Conservation (phyloP, 2,888 invertebrate species). For the Drosophila villosipedis region DNA sequence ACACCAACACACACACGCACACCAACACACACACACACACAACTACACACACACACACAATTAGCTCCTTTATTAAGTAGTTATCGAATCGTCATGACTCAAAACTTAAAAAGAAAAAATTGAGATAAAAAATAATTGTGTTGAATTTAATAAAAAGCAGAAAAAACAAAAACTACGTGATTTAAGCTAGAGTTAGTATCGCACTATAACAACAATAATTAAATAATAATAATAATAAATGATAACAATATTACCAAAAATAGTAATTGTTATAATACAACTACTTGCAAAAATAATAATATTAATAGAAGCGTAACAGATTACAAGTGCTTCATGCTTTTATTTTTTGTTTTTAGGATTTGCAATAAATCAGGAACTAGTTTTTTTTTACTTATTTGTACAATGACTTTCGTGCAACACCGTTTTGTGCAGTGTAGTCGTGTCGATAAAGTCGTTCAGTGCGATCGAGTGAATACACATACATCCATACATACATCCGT, state of each 20-base stretch:
- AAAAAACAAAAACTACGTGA: no score
- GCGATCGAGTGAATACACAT: constrained; percentile 19
- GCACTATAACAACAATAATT: not conserved
- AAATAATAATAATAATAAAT: not conserved
- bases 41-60: constrained; percentile 22
- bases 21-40: constrained; percentile 15
- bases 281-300: not conserved
- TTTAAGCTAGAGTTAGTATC: not conserved
- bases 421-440: constrained; percentile 4
- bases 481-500: not conserved
- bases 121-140: constrained; percentile 2
- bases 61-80: constrained; percentile 23
- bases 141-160: not conserved
- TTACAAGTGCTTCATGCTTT: no score
- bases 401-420: not conserved
- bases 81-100: constrained; percentile 39
- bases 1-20: not conserved
- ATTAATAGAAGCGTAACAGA: not conserved
- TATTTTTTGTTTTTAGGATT: not conserved
- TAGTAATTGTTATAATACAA: not conserved
- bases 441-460: constrained; percentile 9
- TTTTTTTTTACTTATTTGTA: not conserved
- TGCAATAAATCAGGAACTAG: not conserved
- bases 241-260: not conserved
- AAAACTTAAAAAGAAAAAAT: constrained; percentile 18